Conservation (phyloP, 2,797 vertebrate genomes). For the Fratercula arctica region DNA sequence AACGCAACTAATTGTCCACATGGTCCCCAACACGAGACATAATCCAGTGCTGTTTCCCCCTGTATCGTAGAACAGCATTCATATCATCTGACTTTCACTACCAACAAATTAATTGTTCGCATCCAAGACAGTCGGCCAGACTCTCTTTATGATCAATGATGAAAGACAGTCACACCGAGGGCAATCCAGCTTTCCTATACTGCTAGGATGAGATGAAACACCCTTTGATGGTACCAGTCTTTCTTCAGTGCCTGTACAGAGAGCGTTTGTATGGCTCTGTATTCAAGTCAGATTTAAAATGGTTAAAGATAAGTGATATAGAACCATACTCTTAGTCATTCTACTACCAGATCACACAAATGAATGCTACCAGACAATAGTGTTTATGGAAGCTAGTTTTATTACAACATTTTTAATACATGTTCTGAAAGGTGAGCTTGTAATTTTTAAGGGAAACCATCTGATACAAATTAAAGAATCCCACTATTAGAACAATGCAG, state of each 20-base stretch:
- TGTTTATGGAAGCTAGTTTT: neutral
- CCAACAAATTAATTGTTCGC: neutral
- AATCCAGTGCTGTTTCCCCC: neutral
- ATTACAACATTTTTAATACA: neutral
- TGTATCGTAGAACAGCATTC: accelerated
- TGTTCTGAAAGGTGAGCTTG: neutral
- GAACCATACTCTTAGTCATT: neutral
- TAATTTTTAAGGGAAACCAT: neutral
- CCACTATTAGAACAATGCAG: neutral
- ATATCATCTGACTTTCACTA: neutral
- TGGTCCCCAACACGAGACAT: neutral
- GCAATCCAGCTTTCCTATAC: neutral
- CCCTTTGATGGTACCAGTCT: neutral
- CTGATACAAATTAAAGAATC: neutral
- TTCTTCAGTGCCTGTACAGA: neutral
- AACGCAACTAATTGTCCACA: neutral
- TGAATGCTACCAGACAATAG: neutral
- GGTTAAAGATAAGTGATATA: neutral
- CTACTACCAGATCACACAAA: neutral
- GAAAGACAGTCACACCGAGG: neutral
- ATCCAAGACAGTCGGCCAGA: neutral
- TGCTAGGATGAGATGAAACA: neutral
- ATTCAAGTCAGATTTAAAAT: neutral
- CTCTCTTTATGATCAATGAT: neutral
- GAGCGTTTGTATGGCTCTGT: neutral